phyloP scores from a whole-genome alignment of 2,888 invertebrate species.

The Plagiodera versicolora region DNA sequence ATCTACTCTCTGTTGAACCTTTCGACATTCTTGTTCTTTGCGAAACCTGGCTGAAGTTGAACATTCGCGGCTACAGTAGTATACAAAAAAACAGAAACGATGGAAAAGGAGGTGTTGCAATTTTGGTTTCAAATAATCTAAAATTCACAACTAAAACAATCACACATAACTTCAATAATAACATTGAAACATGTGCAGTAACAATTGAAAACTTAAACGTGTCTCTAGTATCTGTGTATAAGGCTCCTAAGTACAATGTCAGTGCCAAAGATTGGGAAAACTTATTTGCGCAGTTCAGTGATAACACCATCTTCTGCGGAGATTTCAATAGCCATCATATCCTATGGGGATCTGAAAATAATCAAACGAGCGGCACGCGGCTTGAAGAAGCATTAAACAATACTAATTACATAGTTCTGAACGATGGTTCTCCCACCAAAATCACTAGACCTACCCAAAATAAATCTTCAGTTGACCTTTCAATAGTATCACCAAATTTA shows the following conservation, averaged over 20 bases:
- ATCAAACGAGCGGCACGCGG: conserved; percentile 2
- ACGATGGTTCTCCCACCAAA: conserved; percentile 12
- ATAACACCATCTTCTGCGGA: not conserved
- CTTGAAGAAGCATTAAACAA: conserved; percentile 4
- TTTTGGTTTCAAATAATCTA: not conserved
- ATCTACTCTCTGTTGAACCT: not conserved
- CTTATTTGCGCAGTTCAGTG: not conserved
- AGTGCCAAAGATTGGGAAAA: not conserved
- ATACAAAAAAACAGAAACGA: no score
- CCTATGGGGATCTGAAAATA: not conserved
- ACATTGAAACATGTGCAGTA: not conserved
- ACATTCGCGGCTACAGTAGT: not conserved
- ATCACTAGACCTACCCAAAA: not conserved
- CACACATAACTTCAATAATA: not conserved
- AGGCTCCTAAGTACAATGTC: conserved; percentile 2
- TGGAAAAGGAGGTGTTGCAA: conserved; percentile 2
- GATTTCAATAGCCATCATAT: conserved; percentile 9
- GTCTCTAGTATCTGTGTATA: not conserved
- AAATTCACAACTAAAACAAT: not conserved
- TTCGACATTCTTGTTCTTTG: not conserved
- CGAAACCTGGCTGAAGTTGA: not conserved
- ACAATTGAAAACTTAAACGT: not conserved
- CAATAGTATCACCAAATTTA: conserved; percentile 8
- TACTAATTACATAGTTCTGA: conserved; percentile 1
- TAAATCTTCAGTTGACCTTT: conserved; percentile 12